Percentiles rank a stretch among this genome's conserved stretches.
Evolutionary conservation across 2,888 invertebrate species (phyloP).

Genomic region (Tinea trinotella): DNA sequence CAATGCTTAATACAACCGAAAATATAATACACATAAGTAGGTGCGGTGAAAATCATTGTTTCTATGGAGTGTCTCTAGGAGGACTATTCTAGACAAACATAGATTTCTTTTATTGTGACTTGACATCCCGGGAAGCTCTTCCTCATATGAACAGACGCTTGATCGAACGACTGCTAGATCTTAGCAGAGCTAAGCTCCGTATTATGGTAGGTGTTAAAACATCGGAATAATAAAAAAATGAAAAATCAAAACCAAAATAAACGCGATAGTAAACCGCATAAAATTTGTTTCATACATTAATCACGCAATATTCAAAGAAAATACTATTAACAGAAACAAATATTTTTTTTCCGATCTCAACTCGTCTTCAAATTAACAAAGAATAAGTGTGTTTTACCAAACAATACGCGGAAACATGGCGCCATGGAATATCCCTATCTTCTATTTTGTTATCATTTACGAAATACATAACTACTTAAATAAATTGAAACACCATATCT

Average conservation of each 20-base stretch:
- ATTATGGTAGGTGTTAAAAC: too few species aligned
- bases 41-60: not conserved
- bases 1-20: not conserved
- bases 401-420: conserved; percentile 15
- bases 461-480: not conserved
- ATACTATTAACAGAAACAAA: too few species aligned
- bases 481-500: not conserved
- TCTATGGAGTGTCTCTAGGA: not conserved
- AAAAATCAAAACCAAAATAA: too few species aligned
- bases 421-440: conserved; percentile 3
- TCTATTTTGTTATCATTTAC: not conserved
- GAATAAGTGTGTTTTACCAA: not conserved
- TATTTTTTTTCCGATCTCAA: not conserved
- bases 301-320: too few species aligned
- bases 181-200: too few species aligned
- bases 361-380: not conserved
- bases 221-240: too few species aligned
- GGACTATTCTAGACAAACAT: not conserved
- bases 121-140: too few species aligned
- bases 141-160: too few species aligned
- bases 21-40: not conserved
- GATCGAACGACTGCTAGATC: too few species aligned
- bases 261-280: too few species aligned
- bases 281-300: too few species aligned
- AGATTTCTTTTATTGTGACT: too few species aligned